Percentiles rank a stretch among this genome's conserved stretches.
These are phyloP conservation scores for Anagyrus pseudococci DNA, from an alignment of 2,888 invertebrate genomes.

Conservation along the genomic window DNA sequence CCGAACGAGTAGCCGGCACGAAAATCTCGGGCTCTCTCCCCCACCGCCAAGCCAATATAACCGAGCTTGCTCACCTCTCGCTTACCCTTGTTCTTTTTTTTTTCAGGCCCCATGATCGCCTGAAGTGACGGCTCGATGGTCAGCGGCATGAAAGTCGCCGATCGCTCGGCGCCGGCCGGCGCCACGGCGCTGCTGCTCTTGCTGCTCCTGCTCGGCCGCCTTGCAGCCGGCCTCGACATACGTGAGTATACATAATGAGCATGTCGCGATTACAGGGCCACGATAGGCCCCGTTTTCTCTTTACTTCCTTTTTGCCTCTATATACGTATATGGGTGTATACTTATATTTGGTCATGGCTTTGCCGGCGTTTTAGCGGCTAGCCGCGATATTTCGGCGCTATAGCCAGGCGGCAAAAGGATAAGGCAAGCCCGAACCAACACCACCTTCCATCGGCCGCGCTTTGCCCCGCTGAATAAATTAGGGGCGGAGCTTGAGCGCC, in stretches of 20 bases:
- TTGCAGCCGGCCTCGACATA: slow-evolving; percentile 47
- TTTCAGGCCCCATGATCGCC: slow-evolving; percentile 51
- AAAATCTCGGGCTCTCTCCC: background rate
- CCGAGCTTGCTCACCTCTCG: background rate
- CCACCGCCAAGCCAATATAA: background rate
- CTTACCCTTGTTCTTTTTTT: slow-evolving; percentile 28
- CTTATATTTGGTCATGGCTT: background rate
- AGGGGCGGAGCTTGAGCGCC: background rate
- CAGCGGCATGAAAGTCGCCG: slow-evolving; percentile 54
- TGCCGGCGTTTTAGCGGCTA: background rate
- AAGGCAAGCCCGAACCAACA: too few species aligned
- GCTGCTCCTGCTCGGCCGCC: slow-evolving; percentile 37
- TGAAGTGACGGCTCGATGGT: slow-evolving; percentile 50
- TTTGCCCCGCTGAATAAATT: background rate
- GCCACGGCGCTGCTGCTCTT: slow-evolving; percentile 44
- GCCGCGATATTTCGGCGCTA: too few species aligned
- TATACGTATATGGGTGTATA: background rate
- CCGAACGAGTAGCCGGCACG: slow-evolving; percentile 9
- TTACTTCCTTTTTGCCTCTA: background rate
- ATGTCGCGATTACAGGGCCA: slow-evolving; percentile 38
- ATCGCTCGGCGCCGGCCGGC: slow-evolving; percentile 42
- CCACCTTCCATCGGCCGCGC: too few species aligned
- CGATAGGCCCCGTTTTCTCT: slow-evolving; percentile 21
- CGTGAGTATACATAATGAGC: slow-evolving; percentile 49
- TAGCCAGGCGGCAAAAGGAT: too few species aligned